A percentile compares a stretch with the other conserved stretches of the same genome.
Conservation (phyloP, 2,888 invertebrate species). For the Drosophila fulvimacula region DNA sequence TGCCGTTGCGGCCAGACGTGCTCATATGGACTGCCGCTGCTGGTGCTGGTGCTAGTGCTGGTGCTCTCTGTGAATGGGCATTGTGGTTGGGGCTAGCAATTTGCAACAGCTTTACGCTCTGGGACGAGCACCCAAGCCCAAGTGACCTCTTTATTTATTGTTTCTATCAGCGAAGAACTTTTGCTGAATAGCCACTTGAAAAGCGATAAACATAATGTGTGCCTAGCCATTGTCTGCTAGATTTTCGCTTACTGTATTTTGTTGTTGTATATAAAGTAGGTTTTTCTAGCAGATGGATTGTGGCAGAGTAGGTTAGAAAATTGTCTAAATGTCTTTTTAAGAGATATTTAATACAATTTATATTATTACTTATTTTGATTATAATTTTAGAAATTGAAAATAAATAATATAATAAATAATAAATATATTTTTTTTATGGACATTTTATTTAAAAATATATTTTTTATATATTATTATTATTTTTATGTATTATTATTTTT, state of each 20-base stretch:
- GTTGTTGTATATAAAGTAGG: background rate
- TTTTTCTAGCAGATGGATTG: background rate
- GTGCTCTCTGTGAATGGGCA: constrained; percentile 35
- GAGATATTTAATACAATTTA: no score
- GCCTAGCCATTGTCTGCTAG: constrained; percentile 18
- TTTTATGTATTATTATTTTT: background rate
- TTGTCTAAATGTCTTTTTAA: no score
- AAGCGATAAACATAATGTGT: constrained; percentile 33
- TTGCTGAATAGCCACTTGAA: constrained; percentile 34
- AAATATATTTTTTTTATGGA: no score
- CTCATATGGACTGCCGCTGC: constrained; percentile 42
- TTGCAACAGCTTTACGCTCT: constrained; percentile 46
- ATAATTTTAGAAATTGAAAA: no score
- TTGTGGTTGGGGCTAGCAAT: constrained; percentile 58
- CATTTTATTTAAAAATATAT: background rate
- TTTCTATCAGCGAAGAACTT: constrained; percentile 38
- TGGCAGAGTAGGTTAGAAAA: no score
- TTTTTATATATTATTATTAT: background rate
- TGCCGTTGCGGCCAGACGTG: constrained; percentile 64
- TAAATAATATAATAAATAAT: no score
- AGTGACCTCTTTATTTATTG: constrained; percentile 73
- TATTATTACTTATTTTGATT: no score
- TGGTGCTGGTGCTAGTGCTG: background rate
- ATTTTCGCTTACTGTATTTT: background rate
- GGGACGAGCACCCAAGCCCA: constrained; percentile 22